These are phyloP conservation scores for Albula goreensis DNA, from an alignment of 2,113 vertebrate species.

Conservation along the genomic window DNA sequence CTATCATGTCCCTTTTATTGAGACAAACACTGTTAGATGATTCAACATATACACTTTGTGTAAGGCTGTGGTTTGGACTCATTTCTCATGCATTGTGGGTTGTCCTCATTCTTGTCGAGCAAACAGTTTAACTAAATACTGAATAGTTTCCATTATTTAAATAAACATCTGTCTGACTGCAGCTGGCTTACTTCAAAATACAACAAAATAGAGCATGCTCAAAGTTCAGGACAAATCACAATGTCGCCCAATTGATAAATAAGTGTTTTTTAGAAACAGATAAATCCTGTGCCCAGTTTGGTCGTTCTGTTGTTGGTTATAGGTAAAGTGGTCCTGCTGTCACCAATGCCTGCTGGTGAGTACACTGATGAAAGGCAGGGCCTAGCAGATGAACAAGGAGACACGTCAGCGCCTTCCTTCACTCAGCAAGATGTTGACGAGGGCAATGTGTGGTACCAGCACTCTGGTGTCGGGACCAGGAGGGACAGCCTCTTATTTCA, in stretches of 20 bases:
- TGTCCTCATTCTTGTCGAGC: too few relatives aligned
- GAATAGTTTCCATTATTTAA: too few relatives aligned
- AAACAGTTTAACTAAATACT: too few relatives aligned
- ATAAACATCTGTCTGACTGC: background rate
- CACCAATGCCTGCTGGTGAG: conserved; percentile 80
- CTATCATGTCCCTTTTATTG: too few relatives aligned
- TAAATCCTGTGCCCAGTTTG: background rate
- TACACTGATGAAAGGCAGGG: conserved; percentile 70
- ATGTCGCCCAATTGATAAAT: background rate
- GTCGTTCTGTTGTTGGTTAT: conserved; percentile 26
- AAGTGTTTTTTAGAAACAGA: background rate
- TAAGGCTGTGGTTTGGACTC: too few relatives aligned
- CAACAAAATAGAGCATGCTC: background rate
- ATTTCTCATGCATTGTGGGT: too few relatives aligned
- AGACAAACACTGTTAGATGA: too few relatives aligned
- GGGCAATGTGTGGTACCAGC: conserved; percentile 89
- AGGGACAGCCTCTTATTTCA: conserved; percentile 87
- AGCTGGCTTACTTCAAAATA: background rate
- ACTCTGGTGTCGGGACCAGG: conserved; percentile 69
- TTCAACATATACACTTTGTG: too few relatives aligned
- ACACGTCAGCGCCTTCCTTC: conserved; percentile 78
- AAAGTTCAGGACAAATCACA: background rate
- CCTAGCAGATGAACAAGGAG: conserved; percentile 69
- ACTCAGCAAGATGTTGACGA: conserved; percentile 88
- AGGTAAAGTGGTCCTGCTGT: conserved; percentile 90